These are phyloP conservation scores for Eudyptes chrysolophus DNA, from an alignment of 2,113 vertebrate genomes.

Conservation along the genomic window DNA sequence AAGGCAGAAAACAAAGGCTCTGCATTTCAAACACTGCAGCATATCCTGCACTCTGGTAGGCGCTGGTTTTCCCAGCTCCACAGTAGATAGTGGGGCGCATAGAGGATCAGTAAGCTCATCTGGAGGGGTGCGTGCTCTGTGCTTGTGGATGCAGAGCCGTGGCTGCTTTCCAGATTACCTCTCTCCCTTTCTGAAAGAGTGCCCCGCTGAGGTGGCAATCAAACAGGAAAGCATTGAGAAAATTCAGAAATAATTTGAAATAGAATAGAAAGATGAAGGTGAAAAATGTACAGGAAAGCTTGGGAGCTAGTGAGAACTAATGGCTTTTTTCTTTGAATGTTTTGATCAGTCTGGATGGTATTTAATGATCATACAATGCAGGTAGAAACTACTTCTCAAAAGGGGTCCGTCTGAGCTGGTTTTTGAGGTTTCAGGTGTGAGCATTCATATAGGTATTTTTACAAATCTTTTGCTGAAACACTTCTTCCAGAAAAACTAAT, in stretches of 20 bases:
- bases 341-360: background rate
- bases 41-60: background rate
- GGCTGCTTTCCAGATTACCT: background rate
- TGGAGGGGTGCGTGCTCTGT: fast-evolving
- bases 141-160: background rate
- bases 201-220: background rate
- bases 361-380: background rate
- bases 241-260: background rate
- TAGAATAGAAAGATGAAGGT: background rate
- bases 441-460: background rate
- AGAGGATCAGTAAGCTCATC: background rate
- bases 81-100: fast-evolving
- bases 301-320: background rate
- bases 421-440: background rate
- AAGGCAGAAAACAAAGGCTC: background rate
- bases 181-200: background rate
- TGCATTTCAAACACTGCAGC: background rate
- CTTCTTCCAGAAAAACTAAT: background rate
- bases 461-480: background rate
- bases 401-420: background rate
- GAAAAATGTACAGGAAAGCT: background rate
- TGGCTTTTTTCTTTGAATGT: background rate
- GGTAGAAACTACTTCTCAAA: background rate
- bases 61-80: fast-evolving
- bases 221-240: background rate